Evolutionary conservation across 1,140 invertebrate genomes (phyloP).

Genomic region (Chymomyza costata): DNA sequence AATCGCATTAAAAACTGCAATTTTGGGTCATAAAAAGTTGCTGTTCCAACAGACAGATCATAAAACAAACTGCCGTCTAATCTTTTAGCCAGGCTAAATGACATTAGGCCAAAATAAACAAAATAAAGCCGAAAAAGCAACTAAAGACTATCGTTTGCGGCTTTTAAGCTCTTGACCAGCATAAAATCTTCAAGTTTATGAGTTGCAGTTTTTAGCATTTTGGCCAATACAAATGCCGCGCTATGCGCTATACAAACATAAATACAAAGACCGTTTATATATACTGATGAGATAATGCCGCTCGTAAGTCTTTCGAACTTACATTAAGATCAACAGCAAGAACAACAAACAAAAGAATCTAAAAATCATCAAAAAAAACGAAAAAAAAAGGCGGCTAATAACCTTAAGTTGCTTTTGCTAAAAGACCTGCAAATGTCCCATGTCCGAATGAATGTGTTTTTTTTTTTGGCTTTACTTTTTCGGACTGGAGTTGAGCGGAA

Average conservation of each 20-base stretch:
- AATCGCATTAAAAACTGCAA: too few relatives aligned
- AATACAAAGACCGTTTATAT: not conserved
- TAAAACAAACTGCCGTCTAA: constrained; percentile 45
- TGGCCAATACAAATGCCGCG: not conserved
- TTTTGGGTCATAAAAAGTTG: too few relatives aligned
- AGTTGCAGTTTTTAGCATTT: constrained; percentile 40
- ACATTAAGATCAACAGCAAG: constrained; percentile 37
- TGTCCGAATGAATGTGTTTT: not conserved
- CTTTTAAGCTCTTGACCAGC: constrained; percentile 27
- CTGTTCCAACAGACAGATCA: too few relatives aligned
- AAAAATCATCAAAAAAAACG: constrained; percentile 28
- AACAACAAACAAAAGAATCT: constrained; percentile 32
- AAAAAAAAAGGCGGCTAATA: constrained; percentile 42
- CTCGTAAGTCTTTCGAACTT: constrained; percentile 14
- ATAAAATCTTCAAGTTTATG: constrained; percentile 52
- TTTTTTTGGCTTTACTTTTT: not conserved
- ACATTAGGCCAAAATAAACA: constrained; percentile 55
- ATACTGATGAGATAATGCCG: constrained; percentile 6
- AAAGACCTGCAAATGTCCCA: not conserved
- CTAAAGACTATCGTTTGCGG: constrained; percentile 9
- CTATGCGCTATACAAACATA: too few relatives aligned
- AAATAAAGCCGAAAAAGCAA: constrained; percentile 27
- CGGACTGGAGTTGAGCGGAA: constrained; percentile 10
- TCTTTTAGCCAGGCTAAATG: constrained; percentile 37
- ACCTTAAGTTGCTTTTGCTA: constrained; percentile 12